Percentiles rank a stretch among this genome's conserved stretches.
Conservation (phyloP, 2,113 vertebrate species). For the Cnemophilus loriae region DNA sequence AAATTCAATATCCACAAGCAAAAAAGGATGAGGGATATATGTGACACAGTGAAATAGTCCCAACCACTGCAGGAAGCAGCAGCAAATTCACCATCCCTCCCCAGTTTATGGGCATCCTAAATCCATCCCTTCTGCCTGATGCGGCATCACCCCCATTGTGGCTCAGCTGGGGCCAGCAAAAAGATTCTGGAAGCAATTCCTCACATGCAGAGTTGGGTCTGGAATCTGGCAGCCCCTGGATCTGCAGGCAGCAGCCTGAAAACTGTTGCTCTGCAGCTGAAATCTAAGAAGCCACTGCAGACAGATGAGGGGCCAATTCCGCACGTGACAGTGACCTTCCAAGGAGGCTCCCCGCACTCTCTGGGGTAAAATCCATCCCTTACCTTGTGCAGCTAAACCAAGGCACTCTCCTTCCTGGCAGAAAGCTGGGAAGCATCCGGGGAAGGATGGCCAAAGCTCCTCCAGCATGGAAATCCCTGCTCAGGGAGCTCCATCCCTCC, state of each 20-base stretch:
- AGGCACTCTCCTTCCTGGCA: neutral
- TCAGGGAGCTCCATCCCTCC: neutral
- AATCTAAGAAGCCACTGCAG: slow-evolving; percentile 14
- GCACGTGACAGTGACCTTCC: neutral
- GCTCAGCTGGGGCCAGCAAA: neutral
- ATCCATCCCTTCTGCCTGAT: neutral
- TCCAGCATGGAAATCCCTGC: neutral
- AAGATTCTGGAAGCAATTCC: neutral
- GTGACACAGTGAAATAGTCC: neutral
- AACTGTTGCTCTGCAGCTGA: slow-evolving; percentile 32
- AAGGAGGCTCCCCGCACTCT: neutral
- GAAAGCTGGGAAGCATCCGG: neutral
- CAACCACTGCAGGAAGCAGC: neutral
- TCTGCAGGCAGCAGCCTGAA: neutral
- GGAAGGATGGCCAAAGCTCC: neutral
- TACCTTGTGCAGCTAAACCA: neutral
- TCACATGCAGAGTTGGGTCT: neutral
- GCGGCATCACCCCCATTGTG: neutral
- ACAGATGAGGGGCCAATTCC: neutral
- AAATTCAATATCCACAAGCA: neutral
- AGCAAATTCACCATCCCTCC: neutral
- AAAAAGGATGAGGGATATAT: neutral
- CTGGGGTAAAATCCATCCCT: neutral
- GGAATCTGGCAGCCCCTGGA: neutral
- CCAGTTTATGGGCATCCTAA: neutral